Base-by-base conservation (phyloP, 2,888 invertebrate genomes). In the Lacanobia wlatinum region DNA sequence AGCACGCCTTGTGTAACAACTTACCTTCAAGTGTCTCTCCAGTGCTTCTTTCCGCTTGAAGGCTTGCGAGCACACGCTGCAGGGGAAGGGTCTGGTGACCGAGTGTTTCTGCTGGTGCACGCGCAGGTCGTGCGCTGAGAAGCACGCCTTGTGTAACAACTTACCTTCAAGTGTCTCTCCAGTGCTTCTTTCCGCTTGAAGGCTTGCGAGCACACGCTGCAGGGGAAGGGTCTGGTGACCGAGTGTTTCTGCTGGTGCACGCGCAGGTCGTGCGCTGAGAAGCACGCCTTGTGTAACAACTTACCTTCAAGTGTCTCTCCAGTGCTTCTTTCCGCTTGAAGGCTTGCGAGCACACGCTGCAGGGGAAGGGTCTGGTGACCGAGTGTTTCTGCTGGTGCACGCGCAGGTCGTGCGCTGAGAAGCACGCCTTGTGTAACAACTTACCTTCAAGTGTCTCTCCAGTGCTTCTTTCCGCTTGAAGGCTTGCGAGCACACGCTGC, bases 171-270 rank as follows among this genome's bases (percentile, higher is more conserved):
- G 58, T 95, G 95, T 7, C 95, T 80, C 73, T 94, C 94, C 14
- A 95, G 87, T 0, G 95, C 95, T 2, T 94, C 94, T 76, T 95
- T 95, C 66, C 92, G 87, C 86, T 95, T 95, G 90, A 95, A 95
- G 0, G 92, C 95, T 87, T 95, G 95, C 58, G 85, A 84, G 85
- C 95, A 95, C 5, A 94, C 87, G 69, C 86, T 64, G 90, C 95
- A 95, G 8, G 92, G 87, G 86, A 94, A 91, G 16, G 95, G 95
- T 0, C 95, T 83, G 16, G 69, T 64, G 68, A 95, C 94, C 9
- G 94, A 94, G 86, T 95, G 95, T n/a, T 93, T 94, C 72, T 92
- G 91, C 85, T 90, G 90, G 84, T 95, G 95, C 91, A 94, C 93
- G 83, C 91, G 91, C 74, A 95, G 91, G 89, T 95, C 95, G 81